A percentile compares a stretch with the other conserved stretches of the same genome.
phyloP scores from a whole-genome alignment of 2,888 invertebrate genomes.

The Epistrophe grossulariae region DNA sequence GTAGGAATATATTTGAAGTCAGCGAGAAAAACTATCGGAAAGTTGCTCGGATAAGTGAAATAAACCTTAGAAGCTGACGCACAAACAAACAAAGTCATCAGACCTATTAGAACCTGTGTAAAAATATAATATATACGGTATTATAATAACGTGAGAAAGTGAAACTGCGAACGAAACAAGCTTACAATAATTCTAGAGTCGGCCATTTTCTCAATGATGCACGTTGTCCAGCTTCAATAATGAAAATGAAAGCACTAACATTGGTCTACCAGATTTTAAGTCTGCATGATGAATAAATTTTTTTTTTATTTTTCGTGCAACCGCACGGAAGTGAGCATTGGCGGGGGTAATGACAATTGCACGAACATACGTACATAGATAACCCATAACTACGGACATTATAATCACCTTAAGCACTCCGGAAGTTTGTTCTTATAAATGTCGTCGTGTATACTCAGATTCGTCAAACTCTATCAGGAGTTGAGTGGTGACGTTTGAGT shows the following conservation, averaged over 20 bases:
- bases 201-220: conserved; percentile 49
- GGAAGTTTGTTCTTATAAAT: conserved; percentile 29
- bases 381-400: background rate
- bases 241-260: conserved; percentile 58
- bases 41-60: conserved; percentile 41
- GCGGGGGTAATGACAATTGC: conserved; percentile 59
- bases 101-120: conserved; percentile 42
- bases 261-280: conserved; percentile 57
- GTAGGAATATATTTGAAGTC: conserved; percentile 60
- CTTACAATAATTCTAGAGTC: conserved; percentile 53
- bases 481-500: conserved; percentile 5
- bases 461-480: conserved; percentile 17
- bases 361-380: conserved; percentile 2
- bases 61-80: conserved; percentile 29
- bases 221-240: conserved; percentile 54
- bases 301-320: conserved; percentile 35
- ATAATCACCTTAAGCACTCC: conserved; percentile 19
- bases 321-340: conserved; percentile 28
- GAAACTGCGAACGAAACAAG: background rate
- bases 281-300: conserved; percentile 17
- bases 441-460: background rate
- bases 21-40: conserved; percentile 39
- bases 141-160: conserved; percentile 13
- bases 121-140: background rate
- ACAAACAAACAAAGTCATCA: conserved; percentile 26